Evolutionary conservation across 2,113 vertebrate genomes (phyloP).

Genomic region (Brachypteracias leptosomus): DNA sequence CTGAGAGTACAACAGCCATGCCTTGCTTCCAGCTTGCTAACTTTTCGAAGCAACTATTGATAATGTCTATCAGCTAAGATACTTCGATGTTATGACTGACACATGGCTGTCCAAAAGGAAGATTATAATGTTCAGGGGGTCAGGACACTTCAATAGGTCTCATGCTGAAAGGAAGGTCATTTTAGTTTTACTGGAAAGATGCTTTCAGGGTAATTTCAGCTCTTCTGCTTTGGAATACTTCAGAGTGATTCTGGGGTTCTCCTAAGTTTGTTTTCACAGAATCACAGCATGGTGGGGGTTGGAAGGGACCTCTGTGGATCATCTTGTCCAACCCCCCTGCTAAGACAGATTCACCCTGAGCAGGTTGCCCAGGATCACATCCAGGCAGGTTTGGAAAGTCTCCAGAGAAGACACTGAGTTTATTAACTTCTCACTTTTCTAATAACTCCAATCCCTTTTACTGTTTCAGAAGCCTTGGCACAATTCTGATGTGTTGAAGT

Average conservation of each 20-base stretch:
- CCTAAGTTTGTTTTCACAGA: background rate
- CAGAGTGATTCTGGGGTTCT: background rate
- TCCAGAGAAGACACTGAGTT: background rate
- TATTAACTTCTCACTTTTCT: slow-evolving; percentile 5
- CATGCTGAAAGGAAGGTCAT: background rate
- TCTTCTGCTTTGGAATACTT: background rate
- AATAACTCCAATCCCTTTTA: background rate
- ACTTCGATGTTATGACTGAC: background rate
- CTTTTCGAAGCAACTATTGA: background rate
- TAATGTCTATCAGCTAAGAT: background rate
- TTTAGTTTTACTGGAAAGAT: background rate
- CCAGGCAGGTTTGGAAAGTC: background rate
- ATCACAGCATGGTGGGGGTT: background rate
- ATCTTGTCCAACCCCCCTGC: background rate
- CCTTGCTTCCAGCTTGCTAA: background rate
- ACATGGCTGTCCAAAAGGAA: background rate
- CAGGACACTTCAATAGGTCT: background rate
- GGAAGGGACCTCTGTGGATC: background rate
- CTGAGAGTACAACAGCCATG: background rate
- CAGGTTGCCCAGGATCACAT: background rate
- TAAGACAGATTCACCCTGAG: background rate
- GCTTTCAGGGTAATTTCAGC: background rate
- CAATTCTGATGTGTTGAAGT: slow-evolving; percentile 31
- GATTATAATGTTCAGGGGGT: background rate
- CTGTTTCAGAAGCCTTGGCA: slow-evolving; percentile 27